Percentiles rank a stretch among this genome's conserved stretches.
These are phyloP conservation scores for Nipponacmea schrenckii DNA, from an alignment of 2,888 invertebrate genomes.

Conservation along the genomic window DNA sequence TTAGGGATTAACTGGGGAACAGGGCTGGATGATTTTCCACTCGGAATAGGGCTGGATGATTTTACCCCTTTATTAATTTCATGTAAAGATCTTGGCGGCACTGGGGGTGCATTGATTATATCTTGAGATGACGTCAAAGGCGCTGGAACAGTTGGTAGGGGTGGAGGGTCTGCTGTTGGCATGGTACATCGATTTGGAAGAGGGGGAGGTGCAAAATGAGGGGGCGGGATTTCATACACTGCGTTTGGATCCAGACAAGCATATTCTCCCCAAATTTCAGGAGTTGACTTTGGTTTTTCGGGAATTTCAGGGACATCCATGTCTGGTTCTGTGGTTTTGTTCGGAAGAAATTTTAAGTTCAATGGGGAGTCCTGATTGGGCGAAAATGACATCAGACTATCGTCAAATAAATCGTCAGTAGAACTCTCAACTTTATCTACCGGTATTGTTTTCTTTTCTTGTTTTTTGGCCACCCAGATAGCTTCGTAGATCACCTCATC, in stretches of 20 bases:
- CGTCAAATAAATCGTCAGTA: not conserved
- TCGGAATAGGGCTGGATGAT: constrained; percentile 1
- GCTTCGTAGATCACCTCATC: constrained; percentile 31
- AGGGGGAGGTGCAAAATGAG: constrained; percentile 18
- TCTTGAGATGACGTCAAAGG: not conserved
- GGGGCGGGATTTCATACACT: constrained; percentile 13
- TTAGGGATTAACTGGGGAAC: not conserved
- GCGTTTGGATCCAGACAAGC: constrained; percentile 12
- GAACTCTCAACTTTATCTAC: not conserved
- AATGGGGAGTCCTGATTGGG: not conserved
- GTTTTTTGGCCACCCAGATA: constrained; percentile 31
- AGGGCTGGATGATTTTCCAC: not conserved
- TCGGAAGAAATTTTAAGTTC: constrained; percentile 1
- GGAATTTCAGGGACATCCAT: not conserved
- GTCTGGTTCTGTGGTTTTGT: constrained; percentile 1
- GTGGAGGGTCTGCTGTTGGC: not conserved
- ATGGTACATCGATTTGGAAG: constrained; percentile 3
- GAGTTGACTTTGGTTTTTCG: not conserved
- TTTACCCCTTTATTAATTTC: not conserved
- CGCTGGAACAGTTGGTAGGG: not conserved
- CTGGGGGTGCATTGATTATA: constrained; percentile 12
- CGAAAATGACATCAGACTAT: not conserved
- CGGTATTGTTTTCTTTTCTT: not conserved
- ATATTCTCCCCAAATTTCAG: constrained; percentile 19
- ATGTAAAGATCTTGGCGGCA: constrained; percentile 12